Conservation (phyloP, 1,140 invertebrate species). For the Aleiodes sp. region DNA sequence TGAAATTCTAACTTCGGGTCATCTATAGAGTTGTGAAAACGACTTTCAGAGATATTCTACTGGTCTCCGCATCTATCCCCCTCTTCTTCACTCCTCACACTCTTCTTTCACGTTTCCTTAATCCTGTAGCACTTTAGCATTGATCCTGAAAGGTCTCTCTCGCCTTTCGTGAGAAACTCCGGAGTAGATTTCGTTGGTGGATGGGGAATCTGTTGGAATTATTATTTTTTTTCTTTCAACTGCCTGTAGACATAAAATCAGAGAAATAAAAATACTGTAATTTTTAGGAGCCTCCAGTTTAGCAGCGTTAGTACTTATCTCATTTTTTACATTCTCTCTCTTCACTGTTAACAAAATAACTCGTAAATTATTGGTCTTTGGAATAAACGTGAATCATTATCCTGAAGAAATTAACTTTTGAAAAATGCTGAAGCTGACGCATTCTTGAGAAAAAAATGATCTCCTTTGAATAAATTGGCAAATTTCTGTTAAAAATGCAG, state of each 20-base stretch:
- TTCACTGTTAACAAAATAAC: neutral
- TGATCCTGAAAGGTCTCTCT: conserved; percentile 5
- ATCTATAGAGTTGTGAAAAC: conserved; percentile 6
- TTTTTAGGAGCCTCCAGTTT: neutral
- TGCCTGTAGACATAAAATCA: no score
- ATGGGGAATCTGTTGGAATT: no score
- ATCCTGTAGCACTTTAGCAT: conserved; percentile 4
- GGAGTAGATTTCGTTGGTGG: neutral
- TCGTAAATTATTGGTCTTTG: no score
- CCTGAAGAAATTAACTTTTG: no score
- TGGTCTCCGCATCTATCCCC: neutral
- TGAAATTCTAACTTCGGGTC: neutral
- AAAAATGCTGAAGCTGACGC: no score
- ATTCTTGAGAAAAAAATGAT: no score
- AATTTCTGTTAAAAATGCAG: no score
- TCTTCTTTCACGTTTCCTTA: neutral
- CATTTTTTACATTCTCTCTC: neutral
- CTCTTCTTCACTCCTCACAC: neutral
- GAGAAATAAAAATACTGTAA: neutral
- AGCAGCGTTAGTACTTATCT: neutral
- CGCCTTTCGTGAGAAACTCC: conserved; percentile 11
- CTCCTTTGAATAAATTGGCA: no score
- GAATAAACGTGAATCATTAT: no score
- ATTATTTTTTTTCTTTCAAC: no score
- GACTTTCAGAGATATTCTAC: neutral